Base-by-base conservation (phyloP, 2,797 vertebrate genomes). In the Aphelocoma californica region DNA sequence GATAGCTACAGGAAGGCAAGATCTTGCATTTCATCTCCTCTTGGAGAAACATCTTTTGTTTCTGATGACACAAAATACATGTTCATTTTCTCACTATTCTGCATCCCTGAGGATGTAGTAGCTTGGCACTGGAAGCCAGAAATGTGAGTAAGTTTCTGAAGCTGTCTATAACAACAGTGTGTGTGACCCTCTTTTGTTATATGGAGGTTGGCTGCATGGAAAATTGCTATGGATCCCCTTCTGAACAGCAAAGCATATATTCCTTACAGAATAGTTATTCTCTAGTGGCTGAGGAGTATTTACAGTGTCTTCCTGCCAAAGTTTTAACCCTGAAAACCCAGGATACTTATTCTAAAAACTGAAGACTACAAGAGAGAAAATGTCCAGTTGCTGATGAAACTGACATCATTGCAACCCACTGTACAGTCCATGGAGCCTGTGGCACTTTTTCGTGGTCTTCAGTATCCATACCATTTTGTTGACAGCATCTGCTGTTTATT, bases 1-100 rank as follows among this genome's bases (percentile, higher is more conserved):
- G 86, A 94, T 80, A 83, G 77, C 50, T 96, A 94, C 45, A 90
- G 60, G 47, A 54, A 91, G 42, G 31, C 75, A 94, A 61, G 29
- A 73, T 84, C 60, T 94, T n/a, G 3, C 4, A 10, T 84, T 96
- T 92, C 61, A 94, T 62, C 66, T 77, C 11, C 53, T 92, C 42
- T 34, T 86, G 18, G 31, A 50, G 54, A 90, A 85, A 50, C 19
- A 44, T 25, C 9, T 70, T 88, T 82, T 88, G 20, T 57, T 91
- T 88, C 60, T 72, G 56, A 65, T 85, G n/a, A 57, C 38, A 70
- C 32, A 61, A 95, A 88, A 64, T 60, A 16, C 19, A 29, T 62
- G 29, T 23, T 78, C 26, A 56, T 90, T 73, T 82, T 79, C 47
- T 82, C 34, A 73, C 8, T 34, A 56, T 53, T 74, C 60, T 79